Evolutionary conservation across 2,888 invertebrate species (phyloP), one percentile per base, ranked within the genome.

Genomic region (Xanthia togata): DNA sequence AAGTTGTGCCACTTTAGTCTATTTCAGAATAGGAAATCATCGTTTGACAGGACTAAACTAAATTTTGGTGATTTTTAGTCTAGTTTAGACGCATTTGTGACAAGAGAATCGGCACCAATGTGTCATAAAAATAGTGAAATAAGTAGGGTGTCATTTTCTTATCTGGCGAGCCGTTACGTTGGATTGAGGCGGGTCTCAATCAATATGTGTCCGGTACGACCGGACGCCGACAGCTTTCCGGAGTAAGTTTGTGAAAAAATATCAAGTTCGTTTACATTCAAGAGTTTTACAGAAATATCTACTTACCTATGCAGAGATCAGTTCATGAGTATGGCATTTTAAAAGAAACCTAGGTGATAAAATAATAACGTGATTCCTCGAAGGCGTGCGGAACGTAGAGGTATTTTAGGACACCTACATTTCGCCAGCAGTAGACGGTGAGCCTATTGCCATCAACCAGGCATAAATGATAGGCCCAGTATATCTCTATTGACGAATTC

Each of bases 161-260:
- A 76, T 81, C 81, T 35, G 17, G 2, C 23, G 14, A 64, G 20
- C 59, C 55, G 59, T 75, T 67, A 63, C 59, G 12, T 67, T 67
- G 72, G 78, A 70, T 84, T 78, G 87, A 85, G 78, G 12, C 64
- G 73, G 81, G 77, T 81, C 44, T 69, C 86, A 20, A 63, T 69
- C 86, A 20, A 63, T 85, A 76, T 44, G 76, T 70, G 70, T 82
- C 81, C 70, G 76, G 62, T 35, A 41, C n/a, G 20, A 9, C 26
- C 59, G 53, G 73, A 73, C 11, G 9, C 35, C 41, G 57, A 69
- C 60, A 38, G 6, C 35, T 20, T 14, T 68, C 55, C 38, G 59
- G 26, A 35, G 23, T 53, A 23, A 38, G 35, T 55, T 63, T 41
- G 17, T 20, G n/a, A 4, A 67, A 65, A 81, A 72, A n/a, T 14